These are phyloP conservation scores for Tenebrio molitor DNA, from an alignment of 1,140 invertebrate species.

Conservation along the genomic window DNA sequence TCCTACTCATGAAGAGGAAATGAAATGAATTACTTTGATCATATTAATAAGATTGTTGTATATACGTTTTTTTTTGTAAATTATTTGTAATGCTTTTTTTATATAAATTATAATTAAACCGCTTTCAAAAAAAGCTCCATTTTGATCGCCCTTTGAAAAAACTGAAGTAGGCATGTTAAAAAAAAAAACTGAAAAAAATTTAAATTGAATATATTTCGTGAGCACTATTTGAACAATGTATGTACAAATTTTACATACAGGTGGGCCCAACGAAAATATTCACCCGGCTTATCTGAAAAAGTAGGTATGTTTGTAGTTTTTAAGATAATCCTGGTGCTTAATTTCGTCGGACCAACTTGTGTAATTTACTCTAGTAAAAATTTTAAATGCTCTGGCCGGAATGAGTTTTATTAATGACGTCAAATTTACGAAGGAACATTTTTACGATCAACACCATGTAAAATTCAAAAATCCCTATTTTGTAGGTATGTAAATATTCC, in stretches of 20 bases:
- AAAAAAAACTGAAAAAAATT: slow-evolving; percentile 1
- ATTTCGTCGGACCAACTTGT: no score
- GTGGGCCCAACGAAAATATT: no score
- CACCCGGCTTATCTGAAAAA: no score
- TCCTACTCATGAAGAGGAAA: slow-evolving; percentile 52
- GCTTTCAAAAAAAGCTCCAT: slow-evolving; percentile 3
- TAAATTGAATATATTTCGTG: slow-evolving; percentile 26
- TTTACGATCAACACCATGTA: slow-evolving; percentile 19
- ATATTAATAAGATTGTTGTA: slow-evolving; percentile 20
- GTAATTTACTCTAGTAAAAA: slow-evolving; percentile 32
- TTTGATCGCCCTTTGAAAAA: no score
- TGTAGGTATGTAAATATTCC: not conserved
- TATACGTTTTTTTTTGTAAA: slow-evolving; percentile 37
- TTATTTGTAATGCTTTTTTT: slow-evolving; percentile 38
- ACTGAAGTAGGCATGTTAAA: no score
- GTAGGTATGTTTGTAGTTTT: no score
- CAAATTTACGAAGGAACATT: slow-evolving; percentile 4
- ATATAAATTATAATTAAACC: slow-evolving; percentile 22
- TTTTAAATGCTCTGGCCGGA: slow-evolving; percentile 37
- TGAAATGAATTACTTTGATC: slow-evolving; percentile 44
- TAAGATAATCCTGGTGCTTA: no score
- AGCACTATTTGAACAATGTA: slow-evolving; percentile 13
- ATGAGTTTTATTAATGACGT: slow-evolving; percentile 28
- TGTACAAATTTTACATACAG: slow-evolving; percentile 28
- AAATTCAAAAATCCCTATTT: not conserved